phyloP scores from a whole-genome alignment of 2,113 vertebrate genomes.

The Corythaeola cristata region DNA sequence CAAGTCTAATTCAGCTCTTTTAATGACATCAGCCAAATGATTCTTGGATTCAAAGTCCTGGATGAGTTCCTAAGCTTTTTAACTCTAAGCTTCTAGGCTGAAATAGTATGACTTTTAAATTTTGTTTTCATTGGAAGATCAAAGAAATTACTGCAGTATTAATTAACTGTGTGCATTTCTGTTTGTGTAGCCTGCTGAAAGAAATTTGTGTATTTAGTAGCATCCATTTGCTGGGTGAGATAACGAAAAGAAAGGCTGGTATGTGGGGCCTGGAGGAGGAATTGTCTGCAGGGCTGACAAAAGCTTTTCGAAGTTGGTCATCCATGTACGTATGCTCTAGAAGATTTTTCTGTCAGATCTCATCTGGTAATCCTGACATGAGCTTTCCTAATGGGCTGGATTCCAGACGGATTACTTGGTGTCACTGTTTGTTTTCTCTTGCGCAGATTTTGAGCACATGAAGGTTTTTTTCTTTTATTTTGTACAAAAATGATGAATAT shows the following conservation, averaged over 20 bases:
- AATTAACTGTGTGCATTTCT: constrained; percentile 32
- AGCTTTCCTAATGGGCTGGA: neutral
- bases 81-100: constrained; percentile 35
- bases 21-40: constrained; percentile 65
- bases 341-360: neutral
- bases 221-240: neutral
- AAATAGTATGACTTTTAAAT: constrained; percentile 52
- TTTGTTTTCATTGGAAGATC: constrained; percentile 46
- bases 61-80: constrained; percentile 64
- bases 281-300: neutral
- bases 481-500: neutral
- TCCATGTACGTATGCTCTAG: neutral
- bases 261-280: neutral
- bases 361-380: neutral
- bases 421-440: neutral
- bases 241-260: neutral
- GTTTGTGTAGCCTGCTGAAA: neutral
- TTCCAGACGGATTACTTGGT: neutral
- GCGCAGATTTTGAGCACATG: neutral
- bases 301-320: neutral
- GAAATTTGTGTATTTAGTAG: neutral
- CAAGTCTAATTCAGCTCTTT: constrained; percentile 58
- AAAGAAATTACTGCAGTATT: constrained; percentile 15
- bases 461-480: neutral
- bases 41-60: constrained; percentile 33